A percentile compares a stretch with the other conserved stretches of the same genome.
These are phyloP conservation scores for Limnothrissa miodon DNA, from an alignment of 2,113 vertebrate species.

Conservation along the genomic window DNA sequence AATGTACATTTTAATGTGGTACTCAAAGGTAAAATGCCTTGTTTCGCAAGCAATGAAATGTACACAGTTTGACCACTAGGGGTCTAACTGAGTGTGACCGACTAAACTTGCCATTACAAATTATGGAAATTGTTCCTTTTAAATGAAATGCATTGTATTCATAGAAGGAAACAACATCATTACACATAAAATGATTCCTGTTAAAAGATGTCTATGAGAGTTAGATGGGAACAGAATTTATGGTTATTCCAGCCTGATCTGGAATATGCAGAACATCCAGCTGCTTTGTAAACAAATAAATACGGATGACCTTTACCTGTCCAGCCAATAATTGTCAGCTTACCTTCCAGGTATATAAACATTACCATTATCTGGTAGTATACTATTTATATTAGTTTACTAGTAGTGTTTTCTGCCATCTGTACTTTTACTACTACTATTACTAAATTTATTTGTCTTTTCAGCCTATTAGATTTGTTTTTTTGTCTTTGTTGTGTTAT, in stretches of 20 bases:
- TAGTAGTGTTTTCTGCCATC: too few species aligned
- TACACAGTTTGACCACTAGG: not conserved
- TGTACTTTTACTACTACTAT: too few species aligned
- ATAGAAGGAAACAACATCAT: not conserved
- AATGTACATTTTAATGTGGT: not conserved
- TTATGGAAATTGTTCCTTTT: not conserved
- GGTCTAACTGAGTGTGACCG: not conserved
- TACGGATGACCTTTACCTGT: conserved; percentile 97
- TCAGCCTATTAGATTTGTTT: too few species aligned
- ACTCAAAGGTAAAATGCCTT: not conserved
- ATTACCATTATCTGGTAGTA: too few species aligned
- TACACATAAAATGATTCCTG: not conserved
- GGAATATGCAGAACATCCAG: conserved; percentile 94
- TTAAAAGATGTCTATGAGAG: not conserved
- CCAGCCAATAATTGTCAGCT: conserved; percentile 95
- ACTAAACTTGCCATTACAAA: not conserved
- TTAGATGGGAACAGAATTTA: not conserved
- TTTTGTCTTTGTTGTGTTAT: too few species aligned
- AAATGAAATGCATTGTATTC: not conserved
- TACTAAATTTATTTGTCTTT: too few species aligned
- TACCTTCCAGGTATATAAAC: conserved; percentile 93
- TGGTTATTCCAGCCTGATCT: conserved; percentile 81
- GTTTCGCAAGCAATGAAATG: not conserved
- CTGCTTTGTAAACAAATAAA: conserved; percentile 71
- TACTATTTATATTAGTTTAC: too few species aligned